Percentiles rank a stretch among this genome's conserved stretches.
Evolutionary conservation across 2,797 vertebrate species (phyloP).

Genomic region (Toxotes lorentzi): DNA sequence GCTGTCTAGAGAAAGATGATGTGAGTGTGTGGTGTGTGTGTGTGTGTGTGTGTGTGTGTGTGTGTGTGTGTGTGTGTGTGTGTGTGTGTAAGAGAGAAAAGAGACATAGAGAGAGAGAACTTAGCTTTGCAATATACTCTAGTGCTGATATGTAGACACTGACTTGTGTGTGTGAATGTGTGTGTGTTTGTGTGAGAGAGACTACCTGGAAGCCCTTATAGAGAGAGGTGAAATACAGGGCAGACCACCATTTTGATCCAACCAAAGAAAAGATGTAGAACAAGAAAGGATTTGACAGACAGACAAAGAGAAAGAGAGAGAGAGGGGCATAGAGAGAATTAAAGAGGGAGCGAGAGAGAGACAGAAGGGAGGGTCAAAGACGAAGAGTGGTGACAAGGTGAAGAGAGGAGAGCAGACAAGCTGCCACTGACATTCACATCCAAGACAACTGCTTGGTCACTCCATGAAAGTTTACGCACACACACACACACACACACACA

Average conservation of each 20-base stretch:
- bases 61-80: conserved; percentile 1
- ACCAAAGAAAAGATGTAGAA: conserved; percentile 33
- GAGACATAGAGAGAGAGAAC: not conserved
- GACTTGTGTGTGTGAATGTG: conserved; percentile 4
- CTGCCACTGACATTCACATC: conserved; percentile 52
- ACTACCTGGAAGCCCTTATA: conserved; percentile 24
- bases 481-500: conserved; percentile 29
- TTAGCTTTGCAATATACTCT: not conserved
- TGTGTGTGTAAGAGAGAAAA: not conserved
- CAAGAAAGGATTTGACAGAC: conserved; percentile 42
- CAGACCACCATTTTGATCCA: conserved; percentile 20
- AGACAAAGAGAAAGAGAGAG: conserved; percentile 25
- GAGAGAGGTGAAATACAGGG: conserved; percentile 55
- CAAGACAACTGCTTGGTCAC: conserved; percentile 28
- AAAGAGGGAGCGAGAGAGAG: conserved; percentile 27
- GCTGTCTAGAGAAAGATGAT: conserved; percentile 6
- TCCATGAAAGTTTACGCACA: conserved; percentile 6
- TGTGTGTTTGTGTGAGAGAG: conserved; percentile 2
- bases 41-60: not conserved
- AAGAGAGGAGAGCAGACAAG: conserved; percentile 50
- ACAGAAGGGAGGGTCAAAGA: conserved; percentile 19
- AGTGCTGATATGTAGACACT: conserved; percentile 1
- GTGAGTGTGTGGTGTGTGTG: not conserved
- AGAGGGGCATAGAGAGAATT: conserved; percentile 2
- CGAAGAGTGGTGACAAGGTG: conserved; percentile 32